Percentiles rank a stretch among this genome's conserved stretches.
Conservation (phyloP, 53 echinoderm and acorn worm genomes). For the Apostichopus leukothele region DNA sequence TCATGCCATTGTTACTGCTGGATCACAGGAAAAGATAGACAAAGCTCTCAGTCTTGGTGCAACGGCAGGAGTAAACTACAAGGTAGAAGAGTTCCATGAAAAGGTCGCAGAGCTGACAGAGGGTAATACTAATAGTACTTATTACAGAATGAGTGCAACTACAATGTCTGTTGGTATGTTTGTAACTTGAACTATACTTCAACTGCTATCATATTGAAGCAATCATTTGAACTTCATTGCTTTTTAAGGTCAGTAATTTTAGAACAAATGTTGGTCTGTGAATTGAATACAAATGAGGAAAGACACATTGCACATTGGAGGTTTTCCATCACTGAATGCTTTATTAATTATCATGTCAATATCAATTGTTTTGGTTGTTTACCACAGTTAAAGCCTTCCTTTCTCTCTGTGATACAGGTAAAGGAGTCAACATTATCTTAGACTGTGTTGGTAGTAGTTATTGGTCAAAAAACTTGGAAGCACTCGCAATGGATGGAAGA, state of each 20-base stretch:
- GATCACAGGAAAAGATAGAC: slow-evolving; percentile 71
- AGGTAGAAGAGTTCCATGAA: slow-evolving; percentile 76
- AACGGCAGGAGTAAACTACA: slow-evolving; percentile 85
- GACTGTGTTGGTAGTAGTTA: slow-evolving; percentile 88
- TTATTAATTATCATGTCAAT: too few relatives aligned
- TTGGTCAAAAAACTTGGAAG: slow-evolving; percentile 71
- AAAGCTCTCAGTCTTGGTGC: slow-evolving; percentile 76
- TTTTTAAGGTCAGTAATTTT: too few relatives aligned
- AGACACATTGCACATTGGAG: too few relatives aligned
- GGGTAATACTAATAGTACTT: slow-evolving; percentile 46
- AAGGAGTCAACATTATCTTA: slow-evolving; percentile 85
- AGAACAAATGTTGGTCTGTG: too few relatives aligned
- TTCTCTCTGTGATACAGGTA: slow-evolving; percentile 49
- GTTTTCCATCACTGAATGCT: too few relatives aligned
- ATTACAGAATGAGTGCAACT: background rate
- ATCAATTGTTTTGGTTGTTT: too few relatives aligned
- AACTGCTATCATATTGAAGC: too few relatives aligned
- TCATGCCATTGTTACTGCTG: slow-evolving; percentile 83
- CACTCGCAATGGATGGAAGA: slow-evolving; percentile 71
- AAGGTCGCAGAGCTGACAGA: slow-evolving; percentile 74
- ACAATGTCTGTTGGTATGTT: too few relatives aligned
- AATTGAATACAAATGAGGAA: too few relatives aligned
- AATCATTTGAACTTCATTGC: too few relatives aligned
- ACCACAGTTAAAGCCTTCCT: background rate
- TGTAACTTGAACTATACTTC: too few relatives aligned